Conservation (phyloP, 1,140 invertebrate genomes). For the Drosophila miranda region DNA sequence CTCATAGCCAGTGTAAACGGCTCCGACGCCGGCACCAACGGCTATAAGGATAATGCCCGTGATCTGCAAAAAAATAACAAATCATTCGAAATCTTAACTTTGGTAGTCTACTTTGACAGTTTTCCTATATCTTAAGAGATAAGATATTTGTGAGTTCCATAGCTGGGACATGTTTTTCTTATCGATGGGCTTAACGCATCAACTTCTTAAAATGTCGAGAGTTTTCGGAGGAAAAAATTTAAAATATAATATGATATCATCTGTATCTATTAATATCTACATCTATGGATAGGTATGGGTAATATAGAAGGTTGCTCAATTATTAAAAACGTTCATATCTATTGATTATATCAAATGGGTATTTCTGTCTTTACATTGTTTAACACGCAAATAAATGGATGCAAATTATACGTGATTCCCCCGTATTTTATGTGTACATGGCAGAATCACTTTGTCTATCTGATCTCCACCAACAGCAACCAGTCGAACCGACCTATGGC, state of each 20-base stretch:
- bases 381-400: too few species aligned
- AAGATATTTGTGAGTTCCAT: slow-evolving; percentile 2
- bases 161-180: background rate
- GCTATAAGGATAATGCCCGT: slow-evolving; percentile 88
- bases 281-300: too few species aligned
- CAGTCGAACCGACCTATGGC: background rate
- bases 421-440: background rate
- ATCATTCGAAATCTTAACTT: background rate
- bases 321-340: too few species aligned
- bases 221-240: too few species aligned
- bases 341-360: too few species aligned
- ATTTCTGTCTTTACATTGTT: background rate
- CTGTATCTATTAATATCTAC: too few species aligned
- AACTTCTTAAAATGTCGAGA: too few species aligned
- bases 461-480: slow-evolving; percentile 1
- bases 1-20: slow-evolving; percentile 87
- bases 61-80: slow-evolving; percentile 83
- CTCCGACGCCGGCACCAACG: slow-evolving; percentile 86
- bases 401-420: slow-evolving; percentile 4
- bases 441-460: background rate
- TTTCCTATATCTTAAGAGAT: slow-evolving; percentile 2
- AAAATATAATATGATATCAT: too few species aligned
- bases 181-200: background rate
- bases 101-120: background rate
- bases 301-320: too few species aligned